phyloP scores from a whole-genome alignment of 1,140 invertebrate species.

The Brachionus asplanchnoidis region DNA sequence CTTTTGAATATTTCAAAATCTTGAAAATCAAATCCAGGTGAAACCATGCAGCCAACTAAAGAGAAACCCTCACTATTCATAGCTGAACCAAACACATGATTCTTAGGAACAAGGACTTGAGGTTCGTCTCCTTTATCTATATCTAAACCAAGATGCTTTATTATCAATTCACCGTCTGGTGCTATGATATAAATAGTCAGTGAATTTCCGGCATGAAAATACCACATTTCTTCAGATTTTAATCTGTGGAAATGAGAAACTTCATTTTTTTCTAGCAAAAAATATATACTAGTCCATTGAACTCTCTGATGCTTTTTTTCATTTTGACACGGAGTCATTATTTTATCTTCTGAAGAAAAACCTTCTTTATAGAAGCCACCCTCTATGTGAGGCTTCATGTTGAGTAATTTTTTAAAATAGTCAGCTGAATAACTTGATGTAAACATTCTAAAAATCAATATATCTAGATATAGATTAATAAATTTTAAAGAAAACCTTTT shows the following conservation, averaged over 20 bases:
- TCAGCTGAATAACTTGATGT: not conserved
- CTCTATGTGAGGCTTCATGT: not conserved
- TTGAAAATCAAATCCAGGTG: not conserved
- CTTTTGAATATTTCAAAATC: slow-evolving; percentile 2
- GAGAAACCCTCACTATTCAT: not conserved
- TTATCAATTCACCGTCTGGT: not conserved
- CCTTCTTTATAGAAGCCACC: not conserved
- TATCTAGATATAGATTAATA: not conserved
- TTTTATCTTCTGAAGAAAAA: not conserved
- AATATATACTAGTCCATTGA: not conserved
- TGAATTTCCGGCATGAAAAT: not conserved
- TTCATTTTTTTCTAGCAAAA: not conserved
- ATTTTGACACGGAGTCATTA: not conserved
- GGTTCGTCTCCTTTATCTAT: not conserved
- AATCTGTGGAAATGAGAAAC: not conserved
- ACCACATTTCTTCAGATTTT: not conserved
- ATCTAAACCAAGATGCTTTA: not conserved
- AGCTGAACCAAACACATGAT: not conserved
- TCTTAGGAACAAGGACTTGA: not conserved
- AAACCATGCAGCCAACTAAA: not conserved
- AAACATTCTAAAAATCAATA: not conserved
- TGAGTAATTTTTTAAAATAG: not conserved
- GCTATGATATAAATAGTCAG: not conserved
- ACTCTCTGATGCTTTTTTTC: not conserved
- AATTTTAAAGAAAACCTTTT: not conserved